These are phyloP conservation scores for Saturnia japonica DNA, from an alignment of 2,888 invertebrate genomes.

Conservation along the genomic window DNA sequence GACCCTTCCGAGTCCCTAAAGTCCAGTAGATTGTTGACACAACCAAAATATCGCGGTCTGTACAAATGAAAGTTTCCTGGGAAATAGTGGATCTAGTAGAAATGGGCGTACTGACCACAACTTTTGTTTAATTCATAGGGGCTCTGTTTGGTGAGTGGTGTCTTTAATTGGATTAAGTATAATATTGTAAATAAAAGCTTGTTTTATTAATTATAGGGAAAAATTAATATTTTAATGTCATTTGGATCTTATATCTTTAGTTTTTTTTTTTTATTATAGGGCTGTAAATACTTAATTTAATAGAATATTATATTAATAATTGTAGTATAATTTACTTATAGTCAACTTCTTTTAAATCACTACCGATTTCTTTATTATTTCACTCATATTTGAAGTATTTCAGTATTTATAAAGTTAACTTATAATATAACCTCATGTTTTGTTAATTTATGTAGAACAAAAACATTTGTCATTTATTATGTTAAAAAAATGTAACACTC, in stretches of 20 bases:
- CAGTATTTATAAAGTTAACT: too few species aligned
- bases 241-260: too few species aligned
- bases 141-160: constrained; percentile 66
- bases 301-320: too few species aligned
- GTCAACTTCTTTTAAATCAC: too few species aligned
- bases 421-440: not conserved
- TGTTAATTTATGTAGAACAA: not conserved
- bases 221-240: constrained; percentile 21
- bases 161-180: constrained; percentile 77
- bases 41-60: constrained; percentile 42
- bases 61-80: constrained; percentile 28
- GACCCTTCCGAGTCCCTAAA: constrained; percentile 69
- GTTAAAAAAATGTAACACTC: not conserved
- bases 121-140: constrained; percentile 75
- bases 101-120: constrained; percentile 47
- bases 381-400: too few species aligned
- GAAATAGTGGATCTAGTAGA: constrained; percentile 32
- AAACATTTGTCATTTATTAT: not conserved
- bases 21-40: constrained; percentile 55
- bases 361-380: too few species aligned
- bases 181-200: constrained; percentile 62
- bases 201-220: constrained; percentile 53
- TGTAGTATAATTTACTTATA: too few species aligned
- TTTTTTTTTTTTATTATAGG: too few species aligned
- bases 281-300: too few species aligned